These are phyloP conservation scores for Aphodius granarius DNA, from an alignment of 2,888 invertebrate species.

Conservation along the genomic window DNA sequence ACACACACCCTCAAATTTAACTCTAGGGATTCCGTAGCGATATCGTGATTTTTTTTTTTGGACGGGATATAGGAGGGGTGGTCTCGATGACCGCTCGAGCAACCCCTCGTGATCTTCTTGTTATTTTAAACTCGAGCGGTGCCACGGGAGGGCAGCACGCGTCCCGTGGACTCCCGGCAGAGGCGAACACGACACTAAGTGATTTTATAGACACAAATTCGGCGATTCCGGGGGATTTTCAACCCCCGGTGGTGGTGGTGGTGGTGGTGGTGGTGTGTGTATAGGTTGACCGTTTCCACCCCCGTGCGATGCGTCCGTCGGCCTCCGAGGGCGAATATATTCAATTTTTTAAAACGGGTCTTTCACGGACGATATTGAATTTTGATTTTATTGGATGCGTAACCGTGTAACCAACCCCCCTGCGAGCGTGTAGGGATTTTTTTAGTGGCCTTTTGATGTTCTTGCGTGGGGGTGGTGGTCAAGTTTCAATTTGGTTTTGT, in stretches of 20 bases:
- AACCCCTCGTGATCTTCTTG: neutral
- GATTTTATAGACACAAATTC: neutral
- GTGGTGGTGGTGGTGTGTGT: too few species aligned
- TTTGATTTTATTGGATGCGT: neutral
- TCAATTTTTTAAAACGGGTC: neutral
- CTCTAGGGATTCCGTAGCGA: neutral
- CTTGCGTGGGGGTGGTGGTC: too few species aligned
- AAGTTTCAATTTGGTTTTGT: too few species aligned
- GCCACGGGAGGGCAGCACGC: neutral
- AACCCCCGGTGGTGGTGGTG: neutral
- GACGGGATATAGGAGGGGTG: neutral
- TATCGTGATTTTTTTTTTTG: neutral
- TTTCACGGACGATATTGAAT: neutral
- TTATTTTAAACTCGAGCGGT: neutral
- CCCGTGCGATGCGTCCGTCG: neutral
- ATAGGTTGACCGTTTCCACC: neutral
- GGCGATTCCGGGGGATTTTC: neutral
- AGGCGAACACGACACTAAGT: neutral
- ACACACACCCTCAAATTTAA: neutral
- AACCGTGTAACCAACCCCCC: too few species aligned
- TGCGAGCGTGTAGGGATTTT: too few species aligned
- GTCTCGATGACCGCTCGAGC: neutral
- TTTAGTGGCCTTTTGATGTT: too few species aligned
- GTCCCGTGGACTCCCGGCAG: too few species aligned
- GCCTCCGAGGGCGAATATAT: neutral